phyloP scores from a whole-genome alignment of 2,113 vertebrate species.

The Actenoides hombroni region DNA sequence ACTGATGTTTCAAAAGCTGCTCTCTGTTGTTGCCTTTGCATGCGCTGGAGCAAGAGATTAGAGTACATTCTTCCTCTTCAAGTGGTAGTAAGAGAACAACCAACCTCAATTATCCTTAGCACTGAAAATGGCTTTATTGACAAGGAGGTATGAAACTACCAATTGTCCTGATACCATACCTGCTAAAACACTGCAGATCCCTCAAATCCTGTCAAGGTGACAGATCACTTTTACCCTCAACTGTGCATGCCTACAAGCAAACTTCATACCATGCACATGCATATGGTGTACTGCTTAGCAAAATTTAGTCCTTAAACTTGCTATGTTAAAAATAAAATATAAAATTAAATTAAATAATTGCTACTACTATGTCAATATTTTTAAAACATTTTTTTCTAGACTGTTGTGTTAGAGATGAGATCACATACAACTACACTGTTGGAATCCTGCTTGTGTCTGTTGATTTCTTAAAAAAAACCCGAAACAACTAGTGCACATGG shows the following conservation, averaged over 20 bases:
- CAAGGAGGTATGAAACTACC: not conserved
- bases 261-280: not conserved
- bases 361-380: not conserved
- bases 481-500: not conserved
- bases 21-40: not conserved
- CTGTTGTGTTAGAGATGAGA: not conserved
- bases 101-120: not conserved
- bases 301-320: not conserved
- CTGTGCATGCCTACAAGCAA: not conserved
- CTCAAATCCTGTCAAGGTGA: not conserved
- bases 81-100: not conserved
- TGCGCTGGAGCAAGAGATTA: not conserved
- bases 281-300: not conserved
- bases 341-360: not conserved
- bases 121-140: slow-evolving; percentile 8
- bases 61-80: not conserved
- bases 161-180: not conserved
- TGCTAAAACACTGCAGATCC: not conserved
- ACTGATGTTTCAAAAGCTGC: not conserved
- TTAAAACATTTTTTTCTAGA: not conserved
- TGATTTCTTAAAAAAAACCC: not conserved
- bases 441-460: not conserved
- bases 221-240: not conserved
- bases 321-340: not conserved
- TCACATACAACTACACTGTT: not conserved